These are phyloP conservation scores for Cyanoramphus novaezelandiae DNA, from an alignment of 2,113 vertebrate species.

Conservation along the genomic window DNA sequence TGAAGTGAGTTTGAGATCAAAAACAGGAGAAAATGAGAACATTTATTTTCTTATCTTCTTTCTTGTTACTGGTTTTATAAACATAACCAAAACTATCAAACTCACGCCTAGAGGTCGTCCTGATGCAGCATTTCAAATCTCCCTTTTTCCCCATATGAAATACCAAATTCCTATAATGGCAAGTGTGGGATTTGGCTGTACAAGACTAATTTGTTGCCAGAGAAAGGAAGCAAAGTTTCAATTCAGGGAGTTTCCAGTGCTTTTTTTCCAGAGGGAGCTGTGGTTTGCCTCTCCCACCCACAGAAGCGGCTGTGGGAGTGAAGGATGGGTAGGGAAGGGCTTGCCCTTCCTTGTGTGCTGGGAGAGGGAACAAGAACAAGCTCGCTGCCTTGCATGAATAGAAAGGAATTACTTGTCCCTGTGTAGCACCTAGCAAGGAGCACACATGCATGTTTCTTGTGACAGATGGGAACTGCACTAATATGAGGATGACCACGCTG, in stretches of 20 bases:
- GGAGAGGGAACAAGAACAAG: constrained; percentile 11
- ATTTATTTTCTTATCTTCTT: not conserved
- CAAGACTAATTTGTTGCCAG: not conserved
- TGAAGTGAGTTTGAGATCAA: not conserved
- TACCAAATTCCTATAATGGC: not conserved
- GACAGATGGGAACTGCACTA: not conserved
- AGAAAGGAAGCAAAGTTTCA: constrained; percentile 40
- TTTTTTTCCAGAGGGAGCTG: constrained; percentile 47
- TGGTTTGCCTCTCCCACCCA: constrained; percentile 54
- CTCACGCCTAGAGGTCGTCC: constrained; percentile 22
- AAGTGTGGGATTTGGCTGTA: constrained; percentile 49
- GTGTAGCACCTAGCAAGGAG: not conserved
- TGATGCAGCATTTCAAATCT: not conserved
- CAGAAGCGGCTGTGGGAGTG: constrained; percentile 49
- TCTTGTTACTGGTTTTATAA: not conserved
- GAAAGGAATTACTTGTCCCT: not conserved
- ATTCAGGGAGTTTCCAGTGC: constrained; percentile 57
- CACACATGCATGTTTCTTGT: not conserved
- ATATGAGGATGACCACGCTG: not conserved
- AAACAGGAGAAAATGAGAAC: not conserved
- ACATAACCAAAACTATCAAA: not conserved
- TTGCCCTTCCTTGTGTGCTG: constrained; percentile 24
- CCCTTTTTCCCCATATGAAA: not conserved
- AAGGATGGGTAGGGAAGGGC: constrained; percentile 38
- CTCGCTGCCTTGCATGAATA: not conserved